Conservation (phyloP, 2,113 vertebrate genomes). For the Gobius niger region DNA sequence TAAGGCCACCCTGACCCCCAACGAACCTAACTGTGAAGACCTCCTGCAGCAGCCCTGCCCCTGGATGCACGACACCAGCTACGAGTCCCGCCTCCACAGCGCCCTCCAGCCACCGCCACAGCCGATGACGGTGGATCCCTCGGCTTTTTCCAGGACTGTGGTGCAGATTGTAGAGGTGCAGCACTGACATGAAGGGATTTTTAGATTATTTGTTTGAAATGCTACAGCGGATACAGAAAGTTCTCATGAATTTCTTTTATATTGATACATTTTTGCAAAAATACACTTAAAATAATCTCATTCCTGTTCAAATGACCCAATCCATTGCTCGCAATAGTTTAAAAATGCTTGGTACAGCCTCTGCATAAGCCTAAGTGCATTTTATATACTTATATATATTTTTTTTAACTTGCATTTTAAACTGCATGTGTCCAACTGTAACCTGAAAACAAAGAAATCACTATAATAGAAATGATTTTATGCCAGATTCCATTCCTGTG, state of each 20-base stretch:
- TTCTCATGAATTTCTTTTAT: no score
- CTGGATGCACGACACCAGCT: constrained; percentile 61
- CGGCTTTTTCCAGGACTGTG: constrained; percentile 35
- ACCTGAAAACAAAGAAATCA: no score
- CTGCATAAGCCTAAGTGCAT: no score
- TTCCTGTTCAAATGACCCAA: no score
- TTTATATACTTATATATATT: no score
- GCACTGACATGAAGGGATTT: constrained; percentile 33
- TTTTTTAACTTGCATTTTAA: not conserved
- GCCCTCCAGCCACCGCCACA: constrained; percentile 53
- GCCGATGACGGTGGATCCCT: constrained; percentile 10
- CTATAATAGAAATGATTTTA: no score
- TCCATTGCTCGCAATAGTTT: no score
- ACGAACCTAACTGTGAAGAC: constrained; percentile 28
- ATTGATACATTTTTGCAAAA: no score
- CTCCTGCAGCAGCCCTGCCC: constrained; percentile 66
- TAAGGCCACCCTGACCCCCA: not conserved
- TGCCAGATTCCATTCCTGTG: not conserved
- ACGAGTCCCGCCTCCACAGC: constrained; percentile 62
- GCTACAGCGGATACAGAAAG: no score
- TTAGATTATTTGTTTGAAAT: not conserved
- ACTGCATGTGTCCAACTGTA: no score
- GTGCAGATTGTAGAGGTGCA: constrained; percentile 65
- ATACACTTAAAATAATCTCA: no score
- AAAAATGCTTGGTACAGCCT: no score